Percentiles rank a stretch among this genome's conserved stretches.
Conservation (phyloP, 1,140 invertebrate species). For the Caenorhabditis inopinata region DNA sequence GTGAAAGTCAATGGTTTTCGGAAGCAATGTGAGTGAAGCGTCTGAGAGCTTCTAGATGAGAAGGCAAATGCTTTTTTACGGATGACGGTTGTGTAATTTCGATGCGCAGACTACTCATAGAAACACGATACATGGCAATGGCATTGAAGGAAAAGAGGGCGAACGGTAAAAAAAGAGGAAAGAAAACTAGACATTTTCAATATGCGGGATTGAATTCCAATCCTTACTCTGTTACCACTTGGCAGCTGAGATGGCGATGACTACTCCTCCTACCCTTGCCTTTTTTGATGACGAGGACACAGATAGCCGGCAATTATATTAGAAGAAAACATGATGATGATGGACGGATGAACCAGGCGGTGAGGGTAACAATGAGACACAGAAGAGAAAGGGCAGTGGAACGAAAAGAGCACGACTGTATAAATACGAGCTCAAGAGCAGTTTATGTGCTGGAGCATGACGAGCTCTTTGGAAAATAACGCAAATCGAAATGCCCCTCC, state of each 20-base stretch:
- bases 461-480: conserved; percentile 13
- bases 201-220: conserved; percentile 23
- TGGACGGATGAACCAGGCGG: not conserved
- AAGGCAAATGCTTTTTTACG: not conserved
- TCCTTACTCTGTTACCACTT: conserved; percentile 28
- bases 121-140: conserved; percentile 19
- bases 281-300: not conserved
- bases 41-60: conserved; percentile 14
- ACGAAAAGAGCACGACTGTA: conserved; percentile 24
- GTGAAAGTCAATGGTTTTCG: conserved; percentile 30
- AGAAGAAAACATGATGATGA: conserved; percentile 24
- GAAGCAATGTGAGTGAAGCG: not conserved
- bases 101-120: conserved; percentile 1
- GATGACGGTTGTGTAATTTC: not conserved
- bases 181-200: conserved; percentile 16
- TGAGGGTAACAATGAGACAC: conserved; percentile 3
- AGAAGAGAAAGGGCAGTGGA: not conserved
- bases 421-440: conserved; percentile 28
- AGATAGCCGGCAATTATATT: not conserved
- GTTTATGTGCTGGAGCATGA: conserved; percentile 30
- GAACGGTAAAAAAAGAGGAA: conserved; percentile 10
- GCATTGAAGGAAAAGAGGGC: not conserved
- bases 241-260: conserved; percentile 12
- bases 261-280: not conserved
- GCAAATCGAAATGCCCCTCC: conserved; percentile 18